Evolutionary conservation across 2,113 vertebrate genomes (phyloP), one percentile per base, ranked within the genome.

Genomic region (Parotia lawesii): DNA sequence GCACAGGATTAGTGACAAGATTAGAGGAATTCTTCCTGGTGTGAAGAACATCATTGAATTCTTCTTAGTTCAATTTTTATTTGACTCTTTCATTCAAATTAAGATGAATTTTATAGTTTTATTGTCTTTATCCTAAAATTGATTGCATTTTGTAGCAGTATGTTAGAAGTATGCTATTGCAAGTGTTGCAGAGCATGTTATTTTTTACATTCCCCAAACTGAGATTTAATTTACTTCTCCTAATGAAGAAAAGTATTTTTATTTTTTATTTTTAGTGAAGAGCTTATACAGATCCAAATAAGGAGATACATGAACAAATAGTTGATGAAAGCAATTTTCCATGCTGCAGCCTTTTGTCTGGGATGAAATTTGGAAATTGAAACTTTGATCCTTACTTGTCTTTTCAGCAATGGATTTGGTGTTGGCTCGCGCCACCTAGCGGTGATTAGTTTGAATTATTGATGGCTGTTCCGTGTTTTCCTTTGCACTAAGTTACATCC

Each of bases 361-460:
- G 54, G 38, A 4, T 76, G 62, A 58, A 75, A 65, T 86, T 67
- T 24, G 56, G 61, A 16, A 61, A 80, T 51, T 15, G 73, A 24
- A 91, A 44, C 85, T 72, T 45, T 12, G 70, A 19, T 44, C 21
- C 35, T 88, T 18, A 0, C 4, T 76, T 7, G 16, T 23, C 11
- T 38, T 50, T 27, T 37, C 56, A 54, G 72, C 69, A 11, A 79
- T 93, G 74, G 93, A 96, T 97, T 87, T 77, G 60, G 73, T 67
- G 94, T 97, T 89, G 85, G 56, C 86, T 89, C 90, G 89, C 94
- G 96, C 97, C 98, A 98, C 73, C 97, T 97, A 87, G 97, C 97
- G 97, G 96, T 58, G 72, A 15, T 48, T 9, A 3, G 7, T 61
- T 75, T 44, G 76, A 51, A 35, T 67, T 78, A 40, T 77, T 77